Percentiles rank a stretch among this genome's conserved stretches.
Evolutionary conservation across 35 echinoderm and acorn worm species (phyloP).

Genomic region (Amphiura filiformis): DNA sequence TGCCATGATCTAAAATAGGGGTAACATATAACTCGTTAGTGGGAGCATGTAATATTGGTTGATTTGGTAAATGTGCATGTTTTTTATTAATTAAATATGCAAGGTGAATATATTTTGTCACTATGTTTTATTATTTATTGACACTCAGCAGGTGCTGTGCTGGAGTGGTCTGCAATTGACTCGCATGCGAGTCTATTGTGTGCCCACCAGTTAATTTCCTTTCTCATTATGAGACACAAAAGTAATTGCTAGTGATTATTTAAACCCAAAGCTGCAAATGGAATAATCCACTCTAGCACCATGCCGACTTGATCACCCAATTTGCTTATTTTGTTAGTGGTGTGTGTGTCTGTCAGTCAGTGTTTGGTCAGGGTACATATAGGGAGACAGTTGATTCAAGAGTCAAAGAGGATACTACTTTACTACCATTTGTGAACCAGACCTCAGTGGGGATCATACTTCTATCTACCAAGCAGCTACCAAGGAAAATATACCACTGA

Average conservation of each 20-base stretch:
- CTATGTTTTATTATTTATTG: background rate
- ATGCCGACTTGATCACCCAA: background rate
- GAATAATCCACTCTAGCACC: background rate
- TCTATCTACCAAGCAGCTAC: background rate
- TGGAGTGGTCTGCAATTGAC: background rate
- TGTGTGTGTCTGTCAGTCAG: background rate
- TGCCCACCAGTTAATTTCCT: background rate
- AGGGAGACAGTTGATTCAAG: background rate
- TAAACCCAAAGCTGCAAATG: background rate
- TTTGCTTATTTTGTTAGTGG: background rate
- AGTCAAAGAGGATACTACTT: background rate
- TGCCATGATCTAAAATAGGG: constrained; percentile 1
- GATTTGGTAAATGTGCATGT: too few relatives aligned
- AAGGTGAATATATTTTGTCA: background rate
- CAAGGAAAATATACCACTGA: too few relatives aligned
- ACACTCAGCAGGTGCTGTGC: background rate
- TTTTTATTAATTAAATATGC: too few relatives aligned
- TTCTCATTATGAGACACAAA: background rate
- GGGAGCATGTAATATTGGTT: too few relatives aligned
- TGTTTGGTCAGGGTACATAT: background rate
- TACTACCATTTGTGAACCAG: too few relatives aligned
- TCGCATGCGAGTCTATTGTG: background rate
- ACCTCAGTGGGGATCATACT: background rate
- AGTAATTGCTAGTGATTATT: background rate
- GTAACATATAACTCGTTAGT: background rate